Percentiles rank a stretch among this genome's conserved stretches.
These are phyloP conservation scores for Andricus quercusramuli DNA, from an alignment of 2,888 invertebrate genomes.

Conservation along the genomic window DNA sequence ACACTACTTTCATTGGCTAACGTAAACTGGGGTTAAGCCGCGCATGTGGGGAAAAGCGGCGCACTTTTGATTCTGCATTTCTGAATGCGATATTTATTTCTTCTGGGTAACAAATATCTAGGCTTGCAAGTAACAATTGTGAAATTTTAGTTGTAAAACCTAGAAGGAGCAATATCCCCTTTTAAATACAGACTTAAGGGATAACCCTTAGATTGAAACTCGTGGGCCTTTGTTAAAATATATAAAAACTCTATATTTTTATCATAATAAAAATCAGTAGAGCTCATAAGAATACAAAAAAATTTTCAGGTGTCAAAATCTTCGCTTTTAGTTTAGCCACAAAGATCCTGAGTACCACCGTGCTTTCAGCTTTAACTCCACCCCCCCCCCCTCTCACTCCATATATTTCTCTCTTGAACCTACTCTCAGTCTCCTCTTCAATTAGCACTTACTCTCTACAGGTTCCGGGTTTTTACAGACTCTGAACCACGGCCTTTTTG, in stretches of 20 bases:
- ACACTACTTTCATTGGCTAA: neutral
- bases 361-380: conserved; percentile 42
- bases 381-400: neutral
- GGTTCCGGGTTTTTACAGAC: conserved; percentile 7
- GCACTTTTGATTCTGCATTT: too few relatives aligned
- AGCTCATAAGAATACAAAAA: too few relatives aligned
- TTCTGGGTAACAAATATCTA: too few relatives aligned
- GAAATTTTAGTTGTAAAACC: too few relatives aligned
- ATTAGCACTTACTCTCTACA: conserved; percentile 50
- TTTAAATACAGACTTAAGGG: too few relatives aligned
- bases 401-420: conserved; percentile 37
- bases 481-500: conserved; percentile 28
- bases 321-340: conserved; percentile 11
- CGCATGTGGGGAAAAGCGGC: too few relatives aligned
- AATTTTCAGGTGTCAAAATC: neutral
- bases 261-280: neutral
- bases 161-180: too few relatives aligned
- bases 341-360: conserved; percentile 11
- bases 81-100: too few relatives aligned
- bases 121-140: too few relatives aligned
- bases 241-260: neutral
- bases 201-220: neutral
- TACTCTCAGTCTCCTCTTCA: conserved; percentile 52
- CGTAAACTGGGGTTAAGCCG: too few relatives aligned
- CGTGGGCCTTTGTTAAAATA: neutral